These are phyloP conservation scores for Diorhabda carinulata DNA, from an alignment of 1,140 invertebrate species.

Conservation along the genomic window DNA sequence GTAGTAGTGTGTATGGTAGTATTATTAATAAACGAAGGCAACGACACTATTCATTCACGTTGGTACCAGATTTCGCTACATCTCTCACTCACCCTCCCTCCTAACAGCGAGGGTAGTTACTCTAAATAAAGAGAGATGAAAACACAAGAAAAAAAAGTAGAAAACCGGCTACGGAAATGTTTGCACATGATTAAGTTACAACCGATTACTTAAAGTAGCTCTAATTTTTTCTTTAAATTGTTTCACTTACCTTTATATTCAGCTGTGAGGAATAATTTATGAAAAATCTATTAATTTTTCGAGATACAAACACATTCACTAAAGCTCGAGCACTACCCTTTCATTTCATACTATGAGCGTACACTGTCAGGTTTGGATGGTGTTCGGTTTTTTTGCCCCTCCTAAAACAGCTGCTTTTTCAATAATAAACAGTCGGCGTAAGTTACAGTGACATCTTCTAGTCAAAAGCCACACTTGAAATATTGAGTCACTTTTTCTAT, in stretches of 20 bases:
- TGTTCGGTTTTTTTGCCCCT: slow-evolving; percentile 25
- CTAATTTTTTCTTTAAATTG: slow-evolving; percentile 4
- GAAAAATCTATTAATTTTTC: slow-evolving; percentile 13
- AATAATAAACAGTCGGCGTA: slow-evolving; percentile 4
- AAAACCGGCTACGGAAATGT: slow-evolving; percentile 20
- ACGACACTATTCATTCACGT: neutral
- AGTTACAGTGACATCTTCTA: slow-evolving; percentile 8
- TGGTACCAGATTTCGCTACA: neutral
- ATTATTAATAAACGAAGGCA: neutral
- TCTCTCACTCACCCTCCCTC: neutral
- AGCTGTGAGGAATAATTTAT: slow-evolving; percentile 14
- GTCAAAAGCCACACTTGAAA: neutral
- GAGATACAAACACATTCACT: slow-evolving; percentile 22
- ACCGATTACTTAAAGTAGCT: slow-evolving; percentile 23
- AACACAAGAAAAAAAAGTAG: slow-evolving; percentile 15
- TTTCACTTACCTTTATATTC: slow-evolving; percentile 16
- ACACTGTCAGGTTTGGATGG: slow-evolving; percentile 27
- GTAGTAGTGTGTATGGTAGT: neutral
- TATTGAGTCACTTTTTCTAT: too few species aligned
- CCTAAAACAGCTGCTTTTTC: slow-evolving; percentile 25
- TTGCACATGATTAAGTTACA: slow-evolving; percentile 15
- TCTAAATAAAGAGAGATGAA: neutral
- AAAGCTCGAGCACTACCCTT: slow-evolving; percentile 27
- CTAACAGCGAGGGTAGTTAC: slow-evolving; percentile 3
- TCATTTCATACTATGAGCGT: slow-evolving; percentile 28